phyloP scores from a whole-genome alignment of 2,113 vertebrate genomes.

The Microcebus lehilahytsara region DNA sequence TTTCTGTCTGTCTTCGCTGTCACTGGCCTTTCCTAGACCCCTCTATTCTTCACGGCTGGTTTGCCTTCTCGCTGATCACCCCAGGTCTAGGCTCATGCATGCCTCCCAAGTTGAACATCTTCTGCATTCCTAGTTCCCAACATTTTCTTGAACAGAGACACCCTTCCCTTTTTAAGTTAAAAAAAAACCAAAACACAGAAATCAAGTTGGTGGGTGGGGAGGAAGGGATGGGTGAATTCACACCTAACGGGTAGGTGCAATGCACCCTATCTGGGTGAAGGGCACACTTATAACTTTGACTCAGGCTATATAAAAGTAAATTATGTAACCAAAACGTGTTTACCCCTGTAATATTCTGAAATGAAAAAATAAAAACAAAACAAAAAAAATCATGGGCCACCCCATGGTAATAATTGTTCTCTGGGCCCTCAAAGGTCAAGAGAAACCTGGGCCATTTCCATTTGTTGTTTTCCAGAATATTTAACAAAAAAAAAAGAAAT shows the following conservation, averaged over 20 bases:
- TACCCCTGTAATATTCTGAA: too few relatives aligned
- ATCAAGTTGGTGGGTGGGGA: too few relatives aligned
- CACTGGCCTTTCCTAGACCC: not conserved
- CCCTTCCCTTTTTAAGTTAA: not conserved
- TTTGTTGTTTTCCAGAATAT: not conserved
- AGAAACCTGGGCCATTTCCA: not conserved
- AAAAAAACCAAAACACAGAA: not conserved
- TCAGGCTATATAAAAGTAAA: too few relatives aligned
- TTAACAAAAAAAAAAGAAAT: not conserved
- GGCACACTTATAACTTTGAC: too few relatives aligned
- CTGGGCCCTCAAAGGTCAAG: not conserved
- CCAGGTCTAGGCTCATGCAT: not conserved
- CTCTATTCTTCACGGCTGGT: not conserved
- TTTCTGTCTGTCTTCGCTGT: not conserved
- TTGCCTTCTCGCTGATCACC: not conserved
- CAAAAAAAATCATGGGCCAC: not conserved
- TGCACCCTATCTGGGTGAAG: too few relatives aligned
- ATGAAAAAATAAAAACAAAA: too few relatives aligned
- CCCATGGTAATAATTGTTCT: not conserved
- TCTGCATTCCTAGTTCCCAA: not conserved
- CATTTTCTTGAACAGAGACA: not conserved
- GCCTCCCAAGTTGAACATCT: too few relatives aligned
- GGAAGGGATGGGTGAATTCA: too few relatives aligned
- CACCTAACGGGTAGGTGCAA: too few relatives aligned
- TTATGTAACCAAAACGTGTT: too few relatives aligned